These are phyloP conservation scores for Psilopsiagon aymara DNA, from an alignment of 2,113 vertebrate species.

Conservation along the genomic window DNA sequence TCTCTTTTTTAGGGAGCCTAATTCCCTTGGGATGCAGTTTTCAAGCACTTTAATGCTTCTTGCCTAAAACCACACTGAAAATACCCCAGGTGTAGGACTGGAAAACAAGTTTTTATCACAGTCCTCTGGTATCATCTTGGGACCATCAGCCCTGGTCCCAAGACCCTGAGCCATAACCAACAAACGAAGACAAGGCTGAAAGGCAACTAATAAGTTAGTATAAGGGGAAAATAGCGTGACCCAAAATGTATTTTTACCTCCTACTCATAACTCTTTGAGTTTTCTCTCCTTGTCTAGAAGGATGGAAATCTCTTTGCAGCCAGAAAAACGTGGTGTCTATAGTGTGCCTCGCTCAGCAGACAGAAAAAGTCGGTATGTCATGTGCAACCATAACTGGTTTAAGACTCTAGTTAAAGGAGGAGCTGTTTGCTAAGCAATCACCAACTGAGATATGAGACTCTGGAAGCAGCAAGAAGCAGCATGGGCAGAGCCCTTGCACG, in stretches of 20 bases:
- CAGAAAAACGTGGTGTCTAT: background rate
- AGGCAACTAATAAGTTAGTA: background rate
- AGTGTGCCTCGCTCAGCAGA: background rate
- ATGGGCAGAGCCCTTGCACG: background rate
- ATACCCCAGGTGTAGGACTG: background rate
- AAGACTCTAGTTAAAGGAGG: background rate
- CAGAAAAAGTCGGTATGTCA: background rate
- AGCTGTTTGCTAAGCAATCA: conserved; percentile 1
- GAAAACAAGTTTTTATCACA: background rate
- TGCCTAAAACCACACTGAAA: background rate
- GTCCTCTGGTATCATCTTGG: background rate
- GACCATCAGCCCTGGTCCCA: background rate
- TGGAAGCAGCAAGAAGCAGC: background rate
- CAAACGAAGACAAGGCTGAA: background rate
- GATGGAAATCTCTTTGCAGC: background rate
- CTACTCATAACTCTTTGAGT: background rate
- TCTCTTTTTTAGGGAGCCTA: background rate
- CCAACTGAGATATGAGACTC: background rate
- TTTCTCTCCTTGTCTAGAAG: background rate
- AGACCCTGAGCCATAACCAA: background rate
- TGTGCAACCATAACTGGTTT: background rate
- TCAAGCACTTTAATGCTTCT: background rate
- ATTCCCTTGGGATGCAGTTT: background rate
- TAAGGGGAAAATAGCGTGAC: background rate
- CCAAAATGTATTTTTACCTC: conserved; percentile 9